Evolutionary conservation across 2,113 vertebrate genomes (phyloP).

Genomic region (Fulmarus glacialis): DNA sequence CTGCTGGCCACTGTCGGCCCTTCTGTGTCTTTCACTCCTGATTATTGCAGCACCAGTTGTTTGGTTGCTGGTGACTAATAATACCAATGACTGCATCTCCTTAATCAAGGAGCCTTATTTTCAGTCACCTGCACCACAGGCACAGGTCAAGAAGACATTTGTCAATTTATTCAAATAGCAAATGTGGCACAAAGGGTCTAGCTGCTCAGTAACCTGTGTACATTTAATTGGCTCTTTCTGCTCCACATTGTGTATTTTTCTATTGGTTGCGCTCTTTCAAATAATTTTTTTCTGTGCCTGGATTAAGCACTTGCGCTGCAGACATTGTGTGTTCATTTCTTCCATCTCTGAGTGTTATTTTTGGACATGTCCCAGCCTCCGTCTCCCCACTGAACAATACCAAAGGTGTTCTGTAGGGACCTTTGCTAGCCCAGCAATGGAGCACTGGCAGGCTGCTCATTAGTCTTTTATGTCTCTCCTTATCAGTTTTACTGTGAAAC

Average conservation of each 20-base stretch:
- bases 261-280: not conserved
- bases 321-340: not conserved
- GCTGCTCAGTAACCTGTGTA: not conserved
- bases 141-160: not conserved
- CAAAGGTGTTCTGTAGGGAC: not conserved
- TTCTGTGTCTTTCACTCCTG: not conserved
- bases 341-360: not conserved
- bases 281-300: not conserved
- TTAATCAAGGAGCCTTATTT: not conserved
- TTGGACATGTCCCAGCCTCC: not conserved
- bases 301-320: not conserved
- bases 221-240: not conserved
- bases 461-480: conserved; percentile 46
- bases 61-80: not conserved
- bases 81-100: fast-evolving
- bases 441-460: not conserved
- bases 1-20: not conserved
- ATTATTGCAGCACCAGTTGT: not conserved
- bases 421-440: not conserved
- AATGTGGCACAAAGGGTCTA: not conserved
- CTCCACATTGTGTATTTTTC: fast-evolving
- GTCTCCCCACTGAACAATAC: not conserved
- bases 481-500: conserved; percentile 51
- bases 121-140: not conserved
- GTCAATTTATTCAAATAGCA: not conserved